phyloP scores from a whole-genome alignment of 2,888 invertebrate species.

The Agriotes lineatus region DNA sequence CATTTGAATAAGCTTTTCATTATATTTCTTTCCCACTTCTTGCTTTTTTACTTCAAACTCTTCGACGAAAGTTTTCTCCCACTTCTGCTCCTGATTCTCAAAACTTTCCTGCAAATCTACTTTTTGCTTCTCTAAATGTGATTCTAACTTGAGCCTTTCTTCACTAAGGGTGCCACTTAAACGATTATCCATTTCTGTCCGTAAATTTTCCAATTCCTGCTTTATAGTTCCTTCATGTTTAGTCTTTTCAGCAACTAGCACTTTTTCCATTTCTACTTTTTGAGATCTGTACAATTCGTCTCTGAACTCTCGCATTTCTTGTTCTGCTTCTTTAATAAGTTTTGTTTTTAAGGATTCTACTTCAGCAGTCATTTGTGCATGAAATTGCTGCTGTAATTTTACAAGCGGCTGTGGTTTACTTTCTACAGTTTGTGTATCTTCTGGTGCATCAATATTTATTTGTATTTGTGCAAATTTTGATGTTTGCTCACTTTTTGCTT shows the following conservation, averaged over 20 bases:
- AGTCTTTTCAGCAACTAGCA: conserved; percentile 63
- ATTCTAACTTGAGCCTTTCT: conserved; percentile 63
- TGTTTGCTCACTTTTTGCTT: not conserved
- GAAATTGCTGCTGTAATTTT: conserved; percentile 45
- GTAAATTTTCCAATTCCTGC: conserved; percentile 66
- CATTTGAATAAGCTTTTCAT: conserved; percentile 68
- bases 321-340: conserved; percentile 67
- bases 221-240: conserved; percentile 60
- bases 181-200: conserved; percentile 68
- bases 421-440: not conserved
- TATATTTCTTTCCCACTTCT: conserved; percentile 67
- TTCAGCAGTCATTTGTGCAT: conserved; percentile 66
- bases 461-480: not conserved
- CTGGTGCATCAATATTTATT: not conserved
- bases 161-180: conserved; percentile 59
- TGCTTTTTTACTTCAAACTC: conserved; percentile 60
- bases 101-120: conserved; percentile 60
- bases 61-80: conserved; percentile 62
- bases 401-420: conserved; percentile 22
- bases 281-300: conserved; percentile 62
- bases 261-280: conserved; percentile 69
- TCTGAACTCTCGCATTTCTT: conserved; percentile 63
- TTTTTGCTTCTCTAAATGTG: conserved; percentile 67
- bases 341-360: conserved; percentile 71
- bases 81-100: conserved; percentile 53